These are phyloP conservation scores for Zelleria hepariella DNA, from an alignment of 2,888 invertebrate species.

Conservation along the genomic window DNA sequence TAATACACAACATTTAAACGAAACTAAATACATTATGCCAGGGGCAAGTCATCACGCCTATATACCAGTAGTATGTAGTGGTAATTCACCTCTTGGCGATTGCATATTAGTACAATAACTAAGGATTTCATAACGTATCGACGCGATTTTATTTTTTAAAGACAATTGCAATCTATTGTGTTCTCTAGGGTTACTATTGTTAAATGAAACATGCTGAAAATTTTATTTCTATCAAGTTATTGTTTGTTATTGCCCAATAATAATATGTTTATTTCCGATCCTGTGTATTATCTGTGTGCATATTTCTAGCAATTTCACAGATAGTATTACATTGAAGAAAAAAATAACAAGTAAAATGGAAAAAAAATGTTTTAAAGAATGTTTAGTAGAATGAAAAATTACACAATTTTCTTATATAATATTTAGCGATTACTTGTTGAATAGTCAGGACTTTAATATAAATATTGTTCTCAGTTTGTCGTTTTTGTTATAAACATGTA, in stretches of 20 bases:
- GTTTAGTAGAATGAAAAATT: background rate
- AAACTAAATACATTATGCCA: slow-evolving; percentile 17
- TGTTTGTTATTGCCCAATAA: slow-evolving; percentile 28
- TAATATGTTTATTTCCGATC: background rate
- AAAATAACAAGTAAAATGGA: background rate
- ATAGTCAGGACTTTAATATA: slow-evolving; percentile 12
- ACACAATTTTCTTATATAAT: background rate
- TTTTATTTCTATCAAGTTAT: slow-evolving; percentile 48
- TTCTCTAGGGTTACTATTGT: slow-evolving; percentile 50
- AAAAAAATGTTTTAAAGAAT: background rate
- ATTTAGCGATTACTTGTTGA: slow-evolving; percentile 15
- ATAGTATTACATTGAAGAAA: background rate
- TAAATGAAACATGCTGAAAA: slow-evolving; percentile 31
- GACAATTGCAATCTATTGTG: slow-evolving; percentile 55
- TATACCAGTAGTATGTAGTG: background rate
- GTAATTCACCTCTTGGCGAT: background rate
- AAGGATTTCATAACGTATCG: background rate
- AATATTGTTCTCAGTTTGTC: slow-evolving; percentile 16
- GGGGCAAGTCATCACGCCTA: background rate
- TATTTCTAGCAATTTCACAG: background rate
- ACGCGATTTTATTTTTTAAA: background rate
- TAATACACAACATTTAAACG: background rate
- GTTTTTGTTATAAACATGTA: slow-evolving; percentile 11
- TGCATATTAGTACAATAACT: background rate
- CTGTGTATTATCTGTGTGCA: background rate